These are phyloP conservation scores for Neodiprion fabricii DNA, from an alignment of 1,140 invertebrate genomes.

Conservation along the genomic window DNA sequence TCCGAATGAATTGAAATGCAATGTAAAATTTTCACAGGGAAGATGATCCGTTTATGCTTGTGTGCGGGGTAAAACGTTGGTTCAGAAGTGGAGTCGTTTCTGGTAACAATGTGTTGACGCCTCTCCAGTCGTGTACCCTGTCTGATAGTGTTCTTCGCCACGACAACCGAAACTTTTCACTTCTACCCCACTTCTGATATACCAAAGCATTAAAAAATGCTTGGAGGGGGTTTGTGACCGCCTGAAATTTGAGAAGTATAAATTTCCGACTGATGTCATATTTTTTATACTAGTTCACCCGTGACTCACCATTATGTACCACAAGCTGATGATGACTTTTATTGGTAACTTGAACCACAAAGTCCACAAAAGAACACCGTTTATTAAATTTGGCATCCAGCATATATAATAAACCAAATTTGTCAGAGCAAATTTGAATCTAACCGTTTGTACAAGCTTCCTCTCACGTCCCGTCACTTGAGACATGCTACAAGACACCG, in stretches of 20 bases:
- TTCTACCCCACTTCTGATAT: constrained; percentile 72
- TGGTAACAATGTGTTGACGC: constrained; percentile 11
- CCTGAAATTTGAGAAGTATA: constrained; percentile 63
- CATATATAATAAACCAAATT: constrained; percentile 81
- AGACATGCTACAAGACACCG: constrained; percentile 66
- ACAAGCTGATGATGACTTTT: constrained; percentile 71
- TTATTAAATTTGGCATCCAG: constrained; percentile 82
- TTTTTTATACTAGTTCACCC: no score
- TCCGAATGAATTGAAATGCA: no score
- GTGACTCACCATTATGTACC: constrained; percentile 80
- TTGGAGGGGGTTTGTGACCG: constrained; percentile 81
- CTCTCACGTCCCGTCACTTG: constrained; percentile 77
- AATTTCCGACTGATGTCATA: constrained; percentile 26
- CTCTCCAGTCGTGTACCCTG: constrained; percentile 24
- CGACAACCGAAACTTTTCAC: constrained; percentile 49
- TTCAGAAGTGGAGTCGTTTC: constrained; percentile 53
- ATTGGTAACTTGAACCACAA: constrained; percentile 76
- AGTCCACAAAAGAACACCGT: constrained; percentile 77
- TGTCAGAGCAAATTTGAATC: constrained; percentile 77
- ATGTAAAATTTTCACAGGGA: constrained; percentile 40
- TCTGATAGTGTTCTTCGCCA: constrained; percentile 46
- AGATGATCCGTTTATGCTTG: constrained; percentile 57
- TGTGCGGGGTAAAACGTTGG: constrained; percentile 44
- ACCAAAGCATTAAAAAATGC: constrained; percentile 81
- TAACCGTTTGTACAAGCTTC: constrained; percentile 72